A percentile compares a stretch with the other conserved stretches of the same genome.
phyloP scores from a whole-genome alignment of 2,113 vertebrate species.

The cat (Felis catus) region F.catus_Fca126_mat1.0 CM031415.1:13265501-13266000 shows the following conservation, averaged over 20 bases:
- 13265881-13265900: not conserved
- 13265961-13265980: not conserved
- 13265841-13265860: not conserved
- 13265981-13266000: not conserved
- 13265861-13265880: not conserved
- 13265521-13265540: not conserved
- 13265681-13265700: constrained; percentile 74
- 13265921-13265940: not conserved
- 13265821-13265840: not conserved
- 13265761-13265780: not conserved
- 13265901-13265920: not conserved
- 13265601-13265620: constrained; percentile 44
- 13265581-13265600: not conserved
- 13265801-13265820: not conserved
- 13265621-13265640: constrained; percentile 57
- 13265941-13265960: not conserved
- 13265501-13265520: not conserved
- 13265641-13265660: constrained; percentile 57
- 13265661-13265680: constrained; percentile 65
- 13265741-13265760: constrained; percentile 38
- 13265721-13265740: constrained; percentile 58
- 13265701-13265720: constrained; percentile 60
- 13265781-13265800: constrained; percentile 30
- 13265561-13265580: constrained; percentile 12
- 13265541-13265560: constrained; percentile 34